Evolutionary conservation across 2,888 invertebrate genomes (phyloP), one percentile per base, ranked within the genome.

Genomic region (Agrochola lota): DNA sequence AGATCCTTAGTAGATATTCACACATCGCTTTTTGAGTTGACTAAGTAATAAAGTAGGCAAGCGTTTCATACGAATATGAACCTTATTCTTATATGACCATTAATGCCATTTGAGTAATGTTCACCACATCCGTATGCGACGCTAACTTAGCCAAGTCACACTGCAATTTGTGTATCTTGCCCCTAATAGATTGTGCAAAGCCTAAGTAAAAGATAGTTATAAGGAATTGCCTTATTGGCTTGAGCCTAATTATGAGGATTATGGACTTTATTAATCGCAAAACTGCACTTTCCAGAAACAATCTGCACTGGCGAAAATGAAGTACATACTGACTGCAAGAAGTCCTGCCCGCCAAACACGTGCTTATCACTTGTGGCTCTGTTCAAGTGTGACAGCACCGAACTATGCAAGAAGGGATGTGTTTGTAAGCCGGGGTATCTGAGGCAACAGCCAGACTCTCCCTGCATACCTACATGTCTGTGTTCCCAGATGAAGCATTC

Each of bases 221-320:
- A n/a, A 17, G 7, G 6, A 55, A 20, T 55, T 55, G 7, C 20
- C 55, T 12, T n/a, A 8, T n/a, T 57, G 17, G 0, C 11, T 40
- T 57, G 4, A 59, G 40, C n/a, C 20, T 40, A 20, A 35, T 35
- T 15, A 71, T 6, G 35, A 6, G 4, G 3, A 59, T n/a, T 12
- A n/a, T 23, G 17, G n/a, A n/a, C 8, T 30, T 49, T 55, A 60
- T 1, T 78, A 46, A 59, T 17, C 0, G 2, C 6, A 43, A 46
- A 11, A 23, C 46, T 12, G 3, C 35, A 35, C 20, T 40, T 76
- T 66, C 0, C 71, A 81, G 75, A 26, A 40, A 9, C 69, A n/a
- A 77, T 43, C 35, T 85, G 85, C 57, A 15, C 70, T 6, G 84
- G 62, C 0, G 46, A 76, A 71, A 83, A 85, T 11, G 85, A 85